These are phyloP conservation scores for Sylvia borin DNA, from an alignment of 2,797 vertebrate species.

Conservation along the genomic window DNA sequence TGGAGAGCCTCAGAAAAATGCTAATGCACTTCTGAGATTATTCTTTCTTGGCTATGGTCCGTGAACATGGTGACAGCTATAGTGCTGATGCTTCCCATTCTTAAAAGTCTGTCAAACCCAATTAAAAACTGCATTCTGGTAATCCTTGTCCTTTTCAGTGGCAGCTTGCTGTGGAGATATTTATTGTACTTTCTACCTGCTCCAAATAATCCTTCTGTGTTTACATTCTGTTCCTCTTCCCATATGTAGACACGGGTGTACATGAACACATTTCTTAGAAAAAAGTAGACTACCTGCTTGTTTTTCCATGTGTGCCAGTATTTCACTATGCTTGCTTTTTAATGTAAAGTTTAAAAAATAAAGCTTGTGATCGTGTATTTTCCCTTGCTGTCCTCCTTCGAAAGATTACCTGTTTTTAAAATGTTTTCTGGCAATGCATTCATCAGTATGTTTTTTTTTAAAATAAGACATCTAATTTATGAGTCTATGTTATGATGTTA, in stretches of 20 bases:
- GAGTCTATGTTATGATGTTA: not conserved
- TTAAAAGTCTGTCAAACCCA: constrained; percentile 20
- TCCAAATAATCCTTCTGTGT: constrained; percentile 3
- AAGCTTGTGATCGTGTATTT: not conserved
- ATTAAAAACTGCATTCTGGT: constrained; percentile 11
- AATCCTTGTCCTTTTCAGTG: not conserved
- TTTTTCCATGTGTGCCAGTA: not conserved
- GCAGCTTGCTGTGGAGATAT: not conserved
- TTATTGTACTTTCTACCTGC: not conserved
- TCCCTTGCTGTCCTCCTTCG: not conserved
- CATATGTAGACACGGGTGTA: not conserved
- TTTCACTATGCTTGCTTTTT: not conserved
- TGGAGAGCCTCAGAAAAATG: not conserved
- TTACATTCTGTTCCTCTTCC: not conserved
- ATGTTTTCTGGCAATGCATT: not conserved
- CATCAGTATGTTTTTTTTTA: not conserved
- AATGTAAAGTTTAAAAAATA: not conserved
- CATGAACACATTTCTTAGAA: not conserved
- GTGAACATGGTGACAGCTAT: not conserved
- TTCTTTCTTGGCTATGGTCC: not conserved
- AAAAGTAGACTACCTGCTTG: not conserved
- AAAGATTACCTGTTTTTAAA: not conserved
- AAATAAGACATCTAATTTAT: not conserved
- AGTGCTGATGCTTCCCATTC: not conserved
- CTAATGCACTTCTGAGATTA: not conserved